phyloP scores from a whole-genome alignment of 2,888 invertebrate species.

The Allygus modestus region DNA sequence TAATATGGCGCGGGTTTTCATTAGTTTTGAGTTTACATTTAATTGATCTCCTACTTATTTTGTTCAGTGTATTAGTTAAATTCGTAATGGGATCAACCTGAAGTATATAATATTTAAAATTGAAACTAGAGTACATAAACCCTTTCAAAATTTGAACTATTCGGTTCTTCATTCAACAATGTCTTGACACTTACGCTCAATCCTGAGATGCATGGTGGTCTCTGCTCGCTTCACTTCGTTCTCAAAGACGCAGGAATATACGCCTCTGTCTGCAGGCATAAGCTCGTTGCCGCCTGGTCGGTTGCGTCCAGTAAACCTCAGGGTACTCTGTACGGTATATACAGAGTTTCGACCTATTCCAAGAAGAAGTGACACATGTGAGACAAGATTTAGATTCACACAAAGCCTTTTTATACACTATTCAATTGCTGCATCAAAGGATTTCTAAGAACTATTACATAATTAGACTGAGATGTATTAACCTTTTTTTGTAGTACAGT shows the following conservation, averaged over 20 bases:
- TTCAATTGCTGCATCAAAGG: neutral
- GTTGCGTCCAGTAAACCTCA: constrained; percentile 88
- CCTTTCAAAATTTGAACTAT: no score
- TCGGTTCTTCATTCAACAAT: no score
- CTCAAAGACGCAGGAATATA: constrained; percentile 91
- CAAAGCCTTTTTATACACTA: neutral
- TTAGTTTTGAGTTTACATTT: no score
- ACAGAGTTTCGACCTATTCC: constrained; percentile 68
- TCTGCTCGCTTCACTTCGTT: constrained; percentile 94
- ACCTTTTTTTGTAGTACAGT: no score
- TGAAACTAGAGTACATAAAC: no score
- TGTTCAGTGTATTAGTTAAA: no score
- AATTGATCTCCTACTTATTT: no score
- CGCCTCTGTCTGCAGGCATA: constrained; percentile 90
- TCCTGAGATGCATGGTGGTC: constrained; percentile 92
- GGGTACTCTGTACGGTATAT: constrained; percentile 88
- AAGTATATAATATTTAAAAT: no score
- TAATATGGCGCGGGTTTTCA: no score
- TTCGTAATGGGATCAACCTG: no score
- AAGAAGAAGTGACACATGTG: constrained; percentile 43
- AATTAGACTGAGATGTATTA: no score
- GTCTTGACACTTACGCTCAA: constrained; percentile 85
- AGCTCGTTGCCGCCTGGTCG: constrained; percentile 87
- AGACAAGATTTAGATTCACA: neutral
- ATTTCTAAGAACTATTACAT: neutral